A percentile compares a stretch with the other conserved stretches of the same genome.
phyloP scores from a whole-genome alignment of 1,140 invertebrate genomes.

The Scaptomyza montana region DNA sequence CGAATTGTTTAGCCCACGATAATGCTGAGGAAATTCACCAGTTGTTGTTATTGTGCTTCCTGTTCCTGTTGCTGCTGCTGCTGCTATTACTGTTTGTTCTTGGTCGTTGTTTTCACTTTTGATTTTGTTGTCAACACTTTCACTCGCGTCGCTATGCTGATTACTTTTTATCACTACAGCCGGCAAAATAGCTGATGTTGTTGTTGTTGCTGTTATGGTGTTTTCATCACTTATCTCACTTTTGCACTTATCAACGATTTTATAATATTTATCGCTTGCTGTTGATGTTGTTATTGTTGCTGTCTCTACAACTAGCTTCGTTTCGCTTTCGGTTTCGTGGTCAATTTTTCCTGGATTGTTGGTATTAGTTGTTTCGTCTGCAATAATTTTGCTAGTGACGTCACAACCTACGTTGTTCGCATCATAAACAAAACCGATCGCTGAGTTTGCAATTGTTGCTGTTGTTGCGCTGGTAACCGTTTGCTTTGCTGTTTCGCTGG shows the following conservation, averaged over 20 bases:
- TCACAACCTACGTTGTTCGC: constrained; percentile 32
- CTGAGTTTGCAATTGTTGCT: constrained; percentile 26
- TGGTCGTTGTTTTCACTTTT: constrained; percentile 59
- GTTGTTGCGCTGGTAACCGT: constrained; percentile 61
- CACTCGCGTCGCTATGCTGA: constrained; percentile 65
- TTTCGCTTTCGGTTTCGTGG: constrained; percentile 30
- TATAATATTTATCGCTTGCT: constrained; percentile 50
- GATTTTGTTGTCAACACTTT: constrained; percentile 75
- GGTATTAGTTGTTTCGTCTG: constrained; percentile 31
- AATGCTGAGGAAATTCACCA: constrained; percentile 44
- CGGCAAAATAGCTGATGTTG: constrained; percentile 39
- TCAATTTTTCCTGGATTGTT: constrained; percentile 43
- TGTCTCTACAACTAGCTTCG: constrained; percentile 33
- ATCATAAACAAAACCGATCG: constrained; percentile 31
- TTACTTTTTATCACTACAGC: constrained; percentile 67
- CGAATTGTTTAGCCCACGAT: constrained; percentile 66
- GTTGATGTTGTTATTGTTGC: constrained; percentile 23
- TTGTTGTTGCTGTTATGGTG: constrained; percentile 3
- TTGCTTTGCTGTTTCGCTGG: constrained; percentile 80
- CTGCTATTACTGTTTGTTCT: constrained; percentile 26
- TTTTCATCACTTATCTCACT: constrained; percentile 57
- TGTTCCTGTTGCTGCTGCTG: constrained; percentile 15
- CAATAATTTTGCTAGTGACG: constrained; percentile 25
- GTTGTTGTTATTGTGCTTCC: neutral
- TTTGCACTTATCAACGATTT: constrained; percentile 56